Base-by-base conservation (phyloP, 92 coral and sea anemone species). In the Porites rus region DNA sequence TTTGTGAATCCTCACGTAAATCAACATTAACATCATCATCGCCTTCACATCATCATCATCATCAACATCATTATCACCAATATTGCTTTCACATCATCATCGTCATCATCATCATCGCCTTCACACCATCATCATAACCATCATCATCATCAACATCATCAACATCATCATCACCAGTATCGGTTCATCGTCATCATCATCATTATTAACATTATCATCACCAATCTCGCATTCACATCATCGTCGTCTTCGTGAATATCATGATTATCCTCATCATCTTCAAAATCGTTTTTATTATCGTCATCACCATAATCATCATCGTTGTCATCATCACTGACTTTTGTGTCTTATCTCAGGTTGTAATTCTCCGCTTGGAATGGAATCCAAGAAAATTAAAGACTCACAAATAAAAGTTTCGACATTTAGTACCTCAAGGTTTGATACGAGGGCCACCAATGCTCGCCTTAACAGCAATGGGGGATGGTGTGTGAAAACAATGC, bases 291-390 rank as follows among this genome's bases (percentile, higher is more conserved):
- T 9, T 13, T 4, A 24, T 31, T 21, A 9, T 24, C 46, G 5
- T 13, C 14, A 4, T 22, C 51, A 2, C 16, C 16, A 68, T 19
- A 16, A 8, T 50, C 56, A 38, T 14, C 60, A 11, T 31, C 61
- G 16, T 56, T 0, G 13, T 56, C 61, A 56, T 46, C 14, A 74
- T 50, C 24, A 10, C 5, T 38, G 46, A 38, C 46, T 38, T 38
- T 38, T 38, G 46, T 38, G 6, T 38, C 46, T 38, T 38, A 4
- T 38, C 46, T 38, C 46, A 94, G 98, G 92, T 14, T 94, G 98
- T 80, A 81, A 75, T 68, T 38, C 74, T 10, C 85, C 95, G 2
- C 87, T 94, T 60, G 98, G 98, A 31, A 94, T 94, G 98, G 85
- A 85, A 51, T 93, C 84, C 51, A 80, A 88, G 0, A 59, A 58